Evolutionary conservation across 2,113 vertebrate species (phyloP).

Genomic region (Symphodus melops): DNA sequence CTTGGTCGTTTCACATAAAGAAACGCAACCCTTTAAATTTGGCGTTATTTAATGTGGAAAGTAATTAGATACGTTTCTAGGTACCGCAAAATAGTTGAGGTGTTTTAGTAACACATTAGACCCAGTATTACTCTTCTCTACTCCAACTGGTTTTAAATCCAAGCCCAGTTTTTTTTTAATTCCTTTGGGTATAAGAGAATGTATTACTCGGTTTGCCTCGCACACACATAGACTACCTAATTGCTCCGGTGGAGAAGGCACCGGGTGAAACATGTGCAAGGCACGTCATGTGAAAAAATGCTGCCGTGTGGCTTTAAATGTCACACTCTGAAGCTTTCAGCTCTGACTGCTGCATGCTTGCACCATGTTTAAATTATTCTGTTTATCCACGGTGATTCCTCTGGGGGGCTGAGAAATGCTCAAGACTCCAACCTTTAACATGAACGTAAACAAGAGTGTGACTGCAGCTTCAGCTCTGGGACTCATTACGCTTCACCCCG

Average conservation of each 20-base stretch:
- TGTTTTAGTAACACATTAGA: no score
- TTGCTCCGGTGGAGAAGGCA: slow-evolving; percentile 6
- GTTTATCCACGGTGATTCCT: slow-evolving; percentile 33
- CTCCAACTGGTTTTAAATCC: no score
- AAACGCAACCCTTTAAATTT: no score
- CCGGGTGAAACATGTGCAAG: slow-evolving; percentile 3
- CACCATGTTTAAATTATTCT: slow-evolving; percentile 10
- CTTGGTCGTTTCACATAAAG: no score
- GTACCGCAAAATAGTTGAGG: no score
- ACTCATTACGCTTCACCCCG: slow-evolving; percentile 55
- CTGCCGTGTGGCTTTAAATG: background rate
- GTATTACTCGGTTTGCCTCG: slow-evolving; percentile 14
- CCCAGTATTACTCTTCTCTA: no score
- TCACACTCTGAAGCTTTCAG: background rate
- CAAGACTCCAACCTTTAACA: slow-evolving; percentile 45
- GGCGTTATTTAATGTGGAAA: no score
- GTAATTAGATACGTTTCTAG: no score
- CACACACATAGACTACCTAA: slow-evolving; percentile 2
- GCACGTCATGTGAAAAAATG: slow-evolving; percentile 13
- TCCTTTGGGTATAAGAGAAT: background rate
- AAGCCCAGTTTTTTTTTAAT: no score
- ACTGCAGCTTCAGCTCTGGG: slow-evolving; percentile 43
- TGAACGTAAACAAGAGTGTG: slow-evolving; percentile 50
- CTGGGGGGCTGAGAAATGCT: slow-evolving; percentile 11
- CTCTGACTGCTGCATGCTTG: slow-evolving; percentile 4